Percentiles rank a stretch among this genome's conserved stretches.
Evolutionary conservation across 2,113 vertebrate species (phyloP).

Genomic region (Gadus chalcogrammus): DNA sequence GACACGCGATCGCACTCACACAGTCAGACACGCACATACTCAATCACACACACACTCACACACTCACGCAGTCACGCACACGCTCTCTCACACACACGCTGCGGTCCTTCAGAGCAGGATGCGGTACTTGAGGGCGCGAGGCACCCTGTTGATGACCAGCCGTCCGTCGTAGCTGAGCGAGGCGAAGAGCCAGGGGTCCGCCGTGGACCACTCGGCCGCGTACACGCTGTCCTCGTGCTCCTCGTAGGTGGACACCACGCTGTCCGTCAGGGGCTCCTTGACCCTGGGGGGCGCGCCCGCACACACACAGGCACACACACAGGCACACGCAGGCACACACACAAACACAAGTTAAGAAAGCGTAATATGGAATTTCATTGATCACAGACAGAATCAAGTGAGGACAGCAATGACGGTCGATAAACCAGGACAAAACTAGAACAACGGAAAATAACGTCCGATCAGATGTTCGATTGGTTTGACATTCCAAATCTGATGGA

Average conservation of each 20-base stretch:
- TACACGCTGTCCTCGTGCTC: conserved; percentile 99
- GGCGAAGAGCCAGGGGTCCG: conserved; percentile 96
- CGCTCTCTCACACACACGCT: neutral
- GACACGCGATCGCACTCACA: neutral
- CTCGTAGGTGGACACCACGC: conserved; percentile 94
- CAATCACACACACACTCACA: neutral
- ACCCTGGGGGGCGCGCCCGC: conserved; percentile 57
- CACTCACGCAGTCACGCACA: neutral
- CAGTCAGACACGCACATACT: neutral
- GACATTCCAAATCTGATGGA: too few relatives aligned
- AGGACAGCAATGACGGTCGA: too few relatives aligned
- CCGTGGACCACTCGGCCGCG: conserved; percentile 95
- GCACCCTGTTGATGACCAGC: conserved; percentile 96
- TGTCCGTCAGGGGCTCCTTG: conserved; percentile 93
- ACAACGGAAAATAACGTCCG: too few relatives aligned
- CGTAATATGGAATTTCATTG: too few relatives aligned
- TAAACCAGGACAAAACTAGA: too few relatives aligned
- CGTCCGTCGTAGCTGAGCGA: conserved; percentile 96
- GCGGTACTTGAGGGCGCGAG: conserved; percentile 91
- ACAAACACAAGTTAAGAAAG: neutral
- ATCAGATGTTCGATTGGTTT: too few relatives aligned
- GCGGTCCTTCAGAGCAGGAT: conserved; percentile 75
- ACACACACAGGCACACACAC: conserved; percentile 11
- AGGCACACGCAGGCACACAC: neutral
- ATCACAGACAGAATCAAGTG: too few relatives aligned